These are phyloP conservation scores for Charina bottae DNA, from an alignment of 2,113 vertebrate genomes.

Conservation along the genomic window DNA sequence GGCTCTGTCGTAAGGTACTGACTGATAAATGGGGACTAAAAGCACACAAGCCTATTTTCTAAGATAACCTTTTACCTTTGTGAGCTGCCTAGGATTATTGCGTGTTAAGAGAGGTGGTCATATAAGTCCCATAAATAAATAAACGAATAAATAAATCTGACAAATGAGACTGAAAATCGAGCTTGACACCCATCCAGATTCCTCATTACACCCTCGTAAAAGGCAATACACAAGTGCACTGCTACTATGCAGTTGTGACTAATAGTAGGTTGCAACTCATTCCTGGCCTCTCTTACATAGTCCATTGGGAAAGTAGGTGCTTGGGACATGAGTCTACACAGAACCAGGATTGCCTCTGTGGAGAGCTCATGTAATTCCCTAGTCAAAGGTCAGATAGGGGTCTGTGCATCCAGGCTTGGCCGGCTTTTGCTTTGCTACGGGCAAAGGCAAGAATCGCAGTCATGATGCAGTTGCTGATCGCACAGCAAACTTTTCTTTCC, in stretches of 20 bases:
- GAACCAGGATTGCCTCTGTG: not conserved
- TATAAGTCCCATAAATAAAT: not conserved
- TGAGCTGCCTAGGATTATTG: not conserved
- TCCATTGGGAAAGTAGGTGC: not conserved
- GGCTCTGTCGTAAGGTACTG: not conserved
- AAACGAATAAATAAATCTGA: not conserved
- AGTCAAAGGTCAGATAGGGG: too few species aligned
- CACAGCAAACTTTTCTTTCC: not conserved
- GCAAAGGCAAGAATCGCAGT: not conserved
- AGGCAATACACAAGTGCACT: not conserved
- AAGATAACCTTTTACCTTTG: not conserved
- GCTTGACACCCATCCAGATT: not conserved
- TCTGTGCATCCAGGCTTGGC: not conserved
- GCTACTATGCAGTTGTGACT: not conserved
- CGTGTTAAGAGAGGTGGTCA: not conserved
- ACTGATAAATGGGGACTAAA: not conserved
- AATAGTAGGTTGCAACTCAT: not conserved
- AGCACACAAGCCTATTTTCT: not conserved
- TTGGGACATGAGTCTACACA: not conserved
- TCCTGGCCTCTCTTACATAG: not conserved
- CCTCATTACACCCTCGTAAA: not conserved
- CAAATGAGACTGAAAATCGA: not conserved
- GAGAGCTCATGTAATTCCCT: not conserved
- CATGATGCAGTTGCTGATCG: not conserved
- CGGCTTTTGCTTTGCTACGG: not conserved